Evolutionary conservation across 2,113 vertebrate genomes (phyloP).

Genomic region (Larimichthys polyactis): DNA sequence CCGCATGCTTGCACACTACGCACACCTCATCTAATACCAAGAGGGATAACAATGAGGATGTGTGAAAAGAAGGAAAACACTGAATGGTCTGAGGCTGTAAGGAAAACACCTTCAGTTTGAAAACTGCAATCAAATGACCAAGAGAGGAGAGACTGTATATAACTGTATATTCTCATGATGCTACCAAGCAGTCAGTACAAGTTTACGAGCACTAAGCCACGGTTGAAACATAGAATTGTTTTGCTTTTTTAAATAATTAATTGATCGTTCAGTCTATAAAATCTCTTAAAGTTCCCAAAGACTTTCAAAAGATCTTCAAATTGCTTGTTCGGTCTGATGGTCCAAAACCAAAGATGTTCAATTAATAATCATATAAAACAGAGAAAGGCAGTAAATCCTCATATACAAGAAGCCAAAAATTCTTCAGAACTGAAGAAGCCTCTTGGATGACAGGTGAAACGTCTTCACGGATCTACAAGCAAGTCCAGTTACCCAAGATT

Average conservation of each 20-base stretch:
- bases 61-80: slow-evolving; percentile 34
- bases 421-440: no score
- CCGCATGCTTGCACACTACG: slow-evolving; percentile 42
- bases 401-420: background rate
- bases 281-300: background rate
- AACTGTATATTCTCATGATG: background rate
- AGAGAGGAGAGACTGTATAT: slow-evolving; percentile 1
- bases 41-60: slow-evolving; percentile 43
- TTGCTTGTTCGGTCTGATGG: background rate
- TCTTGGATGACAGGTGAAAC: no score
- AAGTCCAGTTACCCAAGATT: no score
- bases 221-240: background rate
- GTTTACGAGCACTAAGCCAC: background rate
- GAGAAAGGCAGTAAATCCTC: background rate
- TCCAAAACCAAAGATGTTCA: background rate
- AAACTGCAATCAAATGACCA: slow-evolving; percentile 23
- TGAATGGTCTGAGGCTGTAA: slow-evolving; percentile 7
- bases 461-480: no score
- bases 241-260: background rate
- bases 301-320: background rate
- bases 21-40: slow-evolving; percentile 51
- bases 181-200: background rate
- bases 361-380: background rate
- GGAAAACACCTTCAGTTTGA: slow-evolving; percentile 26
- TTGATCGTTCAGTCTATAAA: background rate